Evolutionary conservation across 2,888 invertebrate genomes (phyloP).

Genomic region (Tipula vernalis): DNA sequence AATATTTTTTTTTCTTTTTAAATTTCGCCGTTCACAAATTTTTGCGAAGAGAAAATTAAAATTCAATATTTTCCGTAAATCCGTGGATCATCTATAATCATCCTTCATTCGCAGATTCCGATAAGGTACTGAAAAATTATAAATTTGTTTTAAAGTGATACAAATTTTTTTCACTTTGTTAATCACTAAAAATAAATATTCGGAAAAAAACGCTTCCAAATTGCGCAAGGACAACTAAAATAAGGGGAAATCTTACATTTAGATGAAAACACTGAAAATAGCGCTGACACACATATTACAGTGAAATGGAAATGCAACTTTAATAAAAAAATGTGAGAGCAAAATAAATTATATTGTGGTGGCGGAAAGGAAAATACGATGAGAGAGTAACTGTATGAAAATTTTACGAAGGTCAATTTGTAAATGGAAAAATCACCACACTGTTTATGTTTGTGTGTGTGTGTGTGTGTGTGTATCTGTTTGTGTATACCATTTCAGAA

Average conservation of each 20-base stretch:
- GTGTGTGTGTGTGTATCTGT: too few relatives aligned
- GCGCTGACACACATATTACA: not conserved
- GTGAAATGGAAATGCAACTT: not conserved
- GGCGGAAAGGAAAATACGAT: too few relatives aligned
- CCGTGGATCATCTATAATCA: not conserved
- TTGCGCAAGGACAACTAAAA: not conserved
- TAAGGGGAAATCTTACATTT: not conserved
- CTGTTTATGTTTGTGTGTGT: too few relatives aligned
- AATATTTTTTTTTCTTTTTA: too few relatives aligned
- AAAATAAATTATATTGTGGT: not conserved
- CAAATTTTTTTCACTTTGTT: not conserved
- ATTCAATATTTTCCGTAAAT: not conserved
- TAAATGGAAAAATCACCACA: not conserved
- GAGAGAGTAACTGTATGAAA: not conserved
- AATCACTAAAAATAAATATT: not conserved
- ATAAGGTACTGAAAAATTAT: not conserved
- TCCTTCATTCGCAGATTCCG: not conserved
- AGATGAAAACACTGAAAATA: not conserved
- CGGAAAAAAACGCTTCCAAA: not conserved
- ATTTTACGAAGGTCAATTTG: not conserved
- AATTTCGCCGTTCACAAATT: not conserved
- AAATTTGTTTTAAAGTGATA: not conserved
- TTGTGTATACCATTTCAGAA: too few relatives aligned
- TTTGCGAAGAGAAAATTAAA: not conserved
- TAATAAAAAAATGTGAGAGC: not conserved